Percentiles rank a stretch among this genome's conserved stretches.
Conservation (phyloP, 1,140 invertebrate genomes). For the Archegozetes longisetosus region DNA sequence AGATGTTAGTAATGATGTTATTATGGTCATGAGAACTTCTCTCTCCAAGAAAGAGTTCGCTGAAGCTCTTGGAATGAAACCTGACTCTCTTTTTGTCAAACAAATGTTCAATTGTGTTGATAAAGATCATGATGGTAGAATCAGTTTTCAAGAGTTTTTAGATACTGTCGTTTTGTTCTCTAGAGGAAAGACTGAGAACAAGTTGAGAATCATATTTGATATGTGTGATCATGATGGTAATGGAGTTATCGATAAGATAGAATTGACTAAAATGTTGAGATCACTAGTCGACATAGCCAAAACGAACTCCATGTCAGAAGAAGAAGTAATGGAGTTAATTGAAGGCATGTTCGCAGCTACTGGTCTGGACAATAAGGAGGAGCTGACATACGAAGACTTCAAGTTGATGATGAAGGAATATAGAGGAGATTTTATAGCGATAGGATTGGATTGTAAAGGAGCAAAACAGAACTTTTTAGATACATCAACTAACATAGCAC, state of each 20-base stretch:
- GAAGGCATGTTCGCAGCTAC: conserved; percentile 87
- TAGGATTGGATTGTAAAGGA: conserved; percentile 81
- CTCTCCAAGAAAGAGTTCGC: conserved; percentile 91
- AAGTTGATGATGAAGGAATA: conserved; percentile 93
- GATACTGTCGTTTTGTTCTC: conserved; percentile 72
- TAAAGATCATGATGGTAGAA: conserved; percentile 83
- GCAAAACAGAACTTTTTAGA: conserved; percentile 89
- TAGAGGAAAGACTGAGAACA: conserved; percentile 73
- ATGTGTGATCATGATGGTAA: conserved; percentile 97
- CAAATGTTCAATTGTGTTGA: conserved; percentile 99
- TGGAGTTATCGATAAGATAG: conserved; percentile 83
- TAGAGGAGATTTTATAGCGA: conserved; percentile 88
- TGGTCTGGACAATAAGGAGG: conserved; percentile 75
- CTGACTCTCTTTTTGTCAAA: conserved; percentile 89
- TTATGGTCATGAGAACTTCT: conserved; percentile 82
- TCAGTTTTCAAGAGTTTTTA: conserved; percentile 94
- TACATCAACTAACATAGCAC: conserved; percentile 79
- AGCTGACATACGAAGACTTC: conserved; percentile 86
- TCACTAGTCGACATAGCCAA: conserved; percentile 88
- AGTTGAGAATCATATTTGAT: conserved; percentile 88
- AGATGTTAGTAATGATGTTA: conserved; percentile 60
- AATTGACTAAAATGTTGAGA: conserved; percentile 80
- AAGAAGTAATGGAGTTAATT: conserved; percentile 72
- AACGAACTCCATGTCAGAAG: conserved; percentile 36
- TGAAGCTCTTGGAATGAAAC: conserved; percentile 86